A percentile compares a stretch with the other conserved stretches of the same genome.
These are phyloP conservation scores for Montipora capitata DNA, from an alignment of 92 coral and sea anemone species.

Conservation along the genomic window DNA sequence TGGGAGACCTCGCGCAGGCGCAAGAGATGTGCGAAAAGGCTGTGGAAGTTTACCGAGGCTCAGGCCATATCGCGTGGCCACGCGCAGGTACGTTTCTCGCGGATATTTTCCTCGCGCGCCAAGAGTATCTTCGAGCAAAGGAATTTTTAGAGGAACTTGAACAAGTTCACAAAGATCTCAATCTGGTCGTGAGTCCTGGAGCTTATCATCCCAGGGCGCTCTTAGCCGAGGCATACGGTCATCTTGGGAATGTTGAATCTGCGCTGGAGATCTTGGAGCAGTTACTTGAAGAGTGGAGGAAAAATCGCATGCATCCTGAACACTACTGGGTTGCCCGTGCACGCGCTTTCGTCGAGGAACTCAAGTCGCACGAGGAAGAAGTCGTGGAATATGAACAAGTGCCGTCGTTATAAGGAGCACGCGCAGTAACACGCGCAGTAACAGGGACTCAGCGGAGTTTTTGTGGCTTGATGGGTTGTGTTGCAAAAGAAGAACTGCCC, in stretches of 20 bases:
- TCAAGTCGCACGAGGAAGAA: conserved; percentile 5
- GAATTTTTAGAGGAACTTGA: conserved; percentile 73
- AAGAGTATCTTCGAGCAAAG: conserved; percentile 64
- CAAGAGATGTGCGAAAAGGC: conserved; percentile 76
- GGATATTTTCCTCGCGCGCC: conserved; percentile 74
- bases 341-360: conserved; percentile 14
- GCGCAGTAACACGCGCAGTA: no score
- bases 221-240: conserved; percentile 75
- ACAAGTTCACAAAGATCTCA: conserved; percentile 49
- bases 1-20: conserved; percentile 72
- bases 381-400: background rate
- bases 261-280: conserved; percentile 68
- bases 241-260: conserved; percentile 58
- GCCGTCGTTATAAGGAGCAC: background rate
- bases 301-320: conserved; percentile 53
- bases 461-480: no score
- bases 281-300: conserved; percentile 76
- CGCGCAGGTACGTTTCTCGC: conserved; percentile 90
- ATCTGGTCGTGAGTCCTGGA: conserved; percentile 78
- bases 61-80: conserved; percentile 90
- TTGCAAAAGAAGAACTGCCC: no score
- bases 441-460: no score
- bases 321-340: conserved; percentile 91
- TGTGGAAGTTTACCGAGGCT: conserved; percentile 72
- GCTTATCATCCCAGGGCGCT: conserved; percentile 86